Percentiles rank a stretch among this genome's conserved stretches.
phyloP scores from a whole-genome alignment of 2,888 invertebrate genomes.

The Tinea semifulvella region DNA sequence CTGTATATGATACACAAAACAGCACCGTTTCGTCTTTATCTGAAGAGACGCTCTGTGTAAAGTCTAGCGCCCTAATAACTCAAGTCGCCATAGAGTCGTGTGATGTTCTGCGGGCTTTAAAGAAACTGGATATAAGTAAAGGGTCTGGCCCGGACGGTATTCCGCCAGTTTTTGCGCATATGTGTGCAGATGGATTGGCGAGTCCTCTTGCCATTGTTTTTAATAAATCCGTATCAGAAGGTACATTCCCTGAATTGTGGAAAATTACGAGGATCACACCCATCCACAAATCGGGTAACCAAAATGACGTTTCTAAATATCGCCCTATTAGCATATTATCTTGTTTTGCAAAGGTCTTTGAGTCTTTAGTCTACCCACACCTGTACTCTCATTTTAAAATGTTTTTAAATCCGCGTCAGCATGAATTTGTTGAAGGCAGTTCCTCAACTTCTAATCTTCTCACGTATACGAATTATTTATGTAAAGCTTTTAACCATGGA shows the following conservation, averaged over 20 bases:
- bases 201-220: slow-evolving; percentile 15
- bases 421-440: slow-evolving; percentile 8
- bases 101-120: too few relatives aligned
- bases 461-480: background rate
- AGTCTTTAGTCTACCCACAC: slow-evolving; percentile 1
- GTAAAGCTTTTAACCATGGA: background rate
- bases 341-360: slow-evolving; percentile 17
- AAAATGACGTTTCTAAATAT: slow-evolving; percentile 16
- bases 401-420: slow-evolving; percentile 3
- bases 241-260: slow-evolving; percentile 19
- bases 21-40: too few relatives aligned
- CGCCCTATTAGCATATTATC: slow-evolving; percentile 15
- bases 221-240: slow-evolving; percentile 17
- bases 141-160: too few relatives aligned
- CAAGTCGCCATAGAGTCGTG: too few relatives aligned
- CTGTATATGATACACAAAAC: background rate
- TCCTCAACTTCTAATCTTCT: slow-evolving; percentile 13
- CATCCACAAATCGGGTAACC: slow-evolving; percentile 18
- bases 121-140: too few relatives aligned
- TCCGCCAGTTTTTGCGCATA: too few relatives aligned
- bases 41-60: too few relatives aligned
- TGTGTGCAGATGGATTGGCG: too few relatives aligned
- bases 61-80: too few relatives aligned
- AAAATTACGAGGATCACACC: slow-evolving; percentile 19
- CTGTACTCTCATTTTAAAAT: background rate